phyloP scores from a whole-genome alignment of 2,113 vertebrate genomes.

The Corythornis madagascariensis region DNA sequence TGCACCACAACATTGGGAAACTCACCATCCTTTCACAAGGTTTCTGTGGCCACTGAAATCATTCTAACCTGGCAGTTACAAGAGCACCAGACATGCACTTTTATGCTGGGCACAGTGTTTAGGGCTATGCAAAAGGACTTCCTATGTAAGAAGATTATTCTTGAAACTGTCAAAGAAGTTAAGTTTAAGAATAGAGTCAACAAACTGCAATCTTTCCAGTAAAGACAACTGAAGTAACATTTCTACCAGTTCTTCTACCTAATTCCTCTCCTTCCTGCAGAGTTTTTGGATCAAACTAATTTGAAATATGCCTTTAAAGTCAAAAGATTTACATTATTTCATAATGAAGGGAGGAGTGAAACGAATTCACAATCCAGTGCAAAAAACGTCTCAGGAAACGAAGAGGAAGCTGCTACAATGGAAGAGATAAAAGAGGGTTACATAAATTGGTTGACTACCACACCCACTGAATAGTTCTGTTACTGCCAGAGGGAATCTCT shows the following conservation, averaged over 20 bases:
- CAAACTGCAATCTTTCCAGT: not conserved
- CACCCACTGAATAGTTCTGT: conserved; percentile 40
- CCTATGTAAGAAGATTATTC: not conserved
- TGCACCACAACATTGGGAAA: not conserved
- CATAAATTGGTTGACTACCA: conserved; percentile 23
- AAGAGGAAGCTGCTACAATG: conserved; percentile 46
- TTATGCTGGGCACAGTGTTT: not conserved
- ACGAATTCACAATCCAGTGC: conserved; percentile 16
- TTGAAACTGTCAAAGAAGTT: too few species aligned
- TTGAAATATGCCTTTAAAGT: not conserved
- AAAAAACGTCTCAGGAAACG: conserved; percentile 48
- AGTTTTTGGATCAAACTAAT: not conserved
- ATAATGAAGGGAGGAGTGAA: conserved; percentile 42
- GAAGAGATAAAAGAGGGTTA: conserved; percentile 55
- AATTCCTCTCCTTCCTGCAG: not conserved
- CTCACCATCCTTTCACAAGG: not conserved
- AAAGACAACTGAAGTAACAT: not conserved
- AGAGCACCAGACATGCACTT: not conserved
- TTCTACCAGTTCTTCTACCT: not conserved
- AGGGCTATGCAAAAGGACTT: not conserved
- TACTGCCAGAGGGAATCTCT: conserved; percentile 40
- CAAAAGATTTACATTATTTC: not conserved
- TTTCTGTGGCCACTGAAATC: not conserved
- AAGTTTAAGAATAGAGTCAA: not conserved
- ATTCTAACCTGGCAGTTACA: not conserved